Conservation (phyloP, 2,888 invertebrate genomes). For the Papilio elwesi region DNA sequence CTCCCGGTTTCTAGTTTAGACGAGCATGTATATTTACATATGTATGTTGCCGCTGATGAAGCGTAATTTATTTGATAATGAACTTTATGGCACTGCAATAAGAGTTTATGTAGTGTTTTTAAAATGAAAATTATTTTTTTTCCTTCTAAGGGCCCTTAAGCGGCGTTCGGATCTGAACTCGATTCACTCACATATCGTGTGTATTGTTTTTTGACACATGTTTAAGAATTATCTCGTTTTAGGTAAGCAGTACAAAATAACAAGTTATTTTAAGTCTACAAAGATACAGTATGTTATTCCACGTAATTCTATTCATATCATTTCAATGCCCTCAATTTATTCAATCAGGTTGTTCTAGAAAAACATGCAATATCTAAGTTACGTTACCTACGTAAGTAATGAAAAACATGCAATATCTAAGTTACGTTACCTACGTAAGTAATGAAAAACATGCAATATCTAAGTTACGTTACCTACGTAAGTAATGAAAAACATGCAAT, state of each 20-base stretch:
- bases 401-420: no score
- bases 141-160: constrained; percentile 22
- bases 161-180: constrained; percentile 28
- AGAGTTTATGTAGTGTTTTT: not conserved
- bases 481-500: no score
- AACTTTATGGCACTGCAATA: constrained; percentile 12
- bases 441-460: no score
- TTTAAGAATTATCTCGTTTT: constrained; percentile 26
- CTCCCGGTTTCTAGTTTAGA: constrained; percentile 53
- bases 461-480: no score
- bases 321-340: no score
- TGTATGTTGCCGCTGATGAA: not conserved
- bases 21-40: constrained; percentile 43
- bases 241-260: constrained; percentile 4
- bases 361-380: no score
- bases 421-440: no score
- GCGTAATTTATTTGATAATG: constrained; percentile 18
- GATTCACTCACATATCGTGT: constrained; percentile 7
- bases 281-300: not conserved
- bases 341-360: no score
- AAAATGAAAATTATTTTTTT: not conserved
- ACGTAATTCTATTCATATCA: not conserved
- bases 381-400: no score
- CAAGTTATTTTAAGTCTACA: not conserved
- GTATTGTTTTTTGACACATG: constrained; percentile 8